Evolutionary conservation across 2,888 invertebrate species (phyloP), one percentile per base, ranked within the genome.

Genomic region (Microchrysa polita): DNA sequence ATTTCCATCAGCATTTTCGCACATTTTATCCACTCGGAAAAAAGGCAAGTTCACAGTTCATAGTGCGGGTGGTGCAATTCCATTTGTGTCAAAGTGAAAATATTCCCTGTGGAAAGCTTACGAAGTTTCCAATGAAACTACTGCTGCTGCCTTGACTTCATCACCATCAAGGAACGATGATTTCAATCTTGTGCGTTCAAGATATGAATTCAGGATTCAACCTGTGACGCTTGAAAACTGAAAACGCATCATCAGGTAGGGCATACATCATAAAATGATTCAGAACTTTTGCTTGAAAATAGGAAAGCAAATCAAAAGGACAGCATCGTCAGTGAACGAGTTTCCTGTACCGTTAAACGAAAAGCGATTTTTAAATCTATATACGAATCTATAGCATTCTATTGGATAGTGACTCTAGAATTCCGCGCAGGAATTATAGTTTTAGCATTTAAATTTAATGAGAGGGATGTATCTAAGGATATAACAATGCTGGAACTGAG

Each of bases 171-270:
- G 27, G 2, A n/a, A n/a, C 7, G 27, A 34, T 34, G 7, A 34
- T 34, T 65, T 65, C 48, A 44, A 48, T 48, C 65, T 48, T 65
- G 48, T 22, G 23, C 48, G 44, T 65, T 44, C 44, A 65, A 65
- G 48, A 20, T 20, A 34, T n/a, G n/a, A n/a, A n/a, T 40, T 63
- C 18, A 14, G 63, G 44, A 18, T 65, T 16, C 65, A 65, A 14
- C 14, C 20, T 44, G 20, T 22, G 22, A 48, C 34, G 5, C 2
- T 27, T 61, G 12, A 5, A 14, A 40, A 61, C 40, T 40, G 20
- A 27, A 34, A 27, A 5, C 27, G 27, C 27, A 34, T 7, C 27
- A 34, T 34, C 27, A 34, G 7, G 27, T 34, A 34, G 27, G 27
- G 27, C 27, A 34, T 34, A 34, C 27, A 34, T n/a, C n/a, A n/a